phyloP scores from a whole-genome alignment of 2,888 invertebrate genomes.

The Mesochorus sp. region DNA sequence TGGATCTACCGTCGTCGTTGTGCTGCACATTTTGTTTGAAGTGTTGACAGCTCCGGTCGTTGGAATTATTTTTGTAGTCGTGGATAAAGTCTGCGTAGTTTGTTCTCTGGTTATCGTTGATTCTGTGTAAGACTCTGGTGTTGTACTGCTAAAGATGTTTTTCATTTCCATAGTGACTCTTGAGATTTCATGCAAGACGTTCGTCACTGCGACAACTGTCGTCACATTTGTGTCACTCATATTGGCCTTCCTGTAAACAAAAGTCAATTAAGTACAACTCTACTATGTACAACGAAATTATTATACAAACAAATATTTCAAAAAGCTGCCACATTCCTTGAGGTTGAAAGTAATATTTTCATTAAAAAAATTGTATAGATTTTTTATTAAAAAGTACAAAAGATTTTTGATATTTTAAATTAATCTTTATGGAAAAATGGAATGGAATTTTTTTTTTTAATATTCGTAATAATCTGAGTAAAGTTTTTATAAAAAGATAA shows the following conservation, averaged over 20 bases:
- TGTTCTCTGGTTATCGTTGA: slow-evolving; percentile 52
- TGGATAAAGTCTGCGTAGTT: slow-evolving; percentile 56
- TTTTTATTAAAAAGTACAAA: too few relatives aligned
- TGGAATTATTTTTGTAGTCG: slow-evolving; percentile 65
- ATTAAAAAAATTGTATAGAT: too few relatives aligned
- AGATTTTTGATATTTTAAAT: too few relatives aligned
- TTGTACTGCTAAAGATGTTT: slow-evolving; percentile 62
- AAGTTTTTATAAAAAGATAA: too few relatives aligned
- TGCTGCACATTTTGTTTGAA: slow-evolving; percentile 59
- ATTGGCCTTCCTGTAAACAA: slow-evolving; percentile 20
- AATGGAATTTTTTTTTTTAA: too few relatives aligned
- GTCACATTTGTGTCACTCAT: slow-evolving; percentile 51
- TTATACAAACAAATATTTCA: too few relatives aligned
- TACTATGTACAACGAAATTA: too few relatives aligned
- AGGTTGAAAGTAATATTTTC: too few relatives aligned
- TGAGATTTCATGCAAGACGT: slow-evolving; percentile 31
- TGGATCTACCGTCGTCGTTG: slow-evolving; percentile 75
- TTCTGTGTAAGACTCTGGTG: slow-evolving; percentile 63
- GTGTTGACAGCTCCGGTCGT: slow-evolving; percentile 35
- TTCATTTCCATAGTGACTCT: slow-evolving; percentile 58
- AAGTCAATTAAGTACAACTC: background rate
- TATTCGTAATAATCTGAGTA: too few relatives aligned
- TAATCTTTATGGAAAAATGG: too few relatives aligned
- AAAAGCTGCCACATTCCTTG: too few relatives aligned
- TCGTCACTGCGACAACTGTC: slow-evolving; percentile 45